A percentile compares a stretch with the other conserved stretches of the same genome.
Evolutionary conservation across 2,888 invertebrate genomes (phyloP).

Genomic region (Gortyna flavago): DNA sequence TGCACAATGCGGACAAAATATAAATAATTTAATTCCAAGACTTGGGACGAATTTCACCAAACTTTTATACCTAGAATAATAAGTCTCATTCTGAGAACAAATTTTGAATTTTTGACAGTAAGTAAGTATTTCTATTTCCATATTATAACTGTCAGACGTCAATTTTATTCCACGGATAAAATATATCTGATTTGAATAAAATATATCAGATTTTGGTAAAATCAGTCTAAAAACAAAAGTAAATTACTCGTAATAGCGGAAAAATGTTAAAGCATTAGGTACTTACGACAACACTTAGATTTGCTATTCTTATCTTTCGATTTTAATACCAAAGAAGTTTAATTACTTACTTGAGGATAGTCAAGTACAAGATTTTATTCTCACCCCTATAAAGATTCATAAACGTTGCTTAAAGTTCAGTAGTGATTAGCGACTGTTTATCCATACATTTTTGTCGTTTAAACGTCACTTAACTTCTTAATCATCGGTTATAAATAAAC

Average conservation of each 20-base stretch:
- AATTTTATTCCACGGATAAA: no score
- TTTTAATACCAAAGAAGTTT: background rate
- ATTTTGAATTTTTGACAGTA: background rate
- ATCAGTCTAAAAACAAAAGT: background rate
- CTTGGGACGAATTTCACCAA: no score
- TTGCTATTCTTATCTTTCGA: conserved; percentile 10
- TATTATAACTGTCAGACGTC: no score
- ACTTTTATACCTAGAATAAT: no score
- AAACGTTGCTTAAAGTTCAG: background rate
- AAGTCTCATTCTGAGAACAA: background rate
- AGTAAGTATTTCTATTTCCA: no score
- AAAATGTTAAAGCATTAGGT: background rate
- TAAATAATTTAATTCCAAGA: background rate
- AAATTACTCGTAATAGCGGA: background rate
- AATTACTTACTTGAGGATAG: background rate
- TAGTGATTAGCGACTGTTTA: no score
- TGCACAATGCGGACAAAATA: background rate
- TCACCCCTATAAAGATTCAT: background rate
- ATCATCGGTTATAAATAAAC: background rate
- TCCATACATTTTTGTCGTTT: background rate
- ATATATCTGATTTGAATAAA: no score
- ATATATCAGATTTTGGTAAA: background rate
- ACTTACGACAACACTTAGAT: background rate
- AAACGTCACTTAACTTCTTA: no score
- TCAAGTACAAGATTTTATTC: background rate